A percentile compares a stretch with the other conserved stretches of the same genome.
phyloP scores from a whole-genome alignment of 1,140 invertebrate species.

The Hesperophylax magnus region DNA sequence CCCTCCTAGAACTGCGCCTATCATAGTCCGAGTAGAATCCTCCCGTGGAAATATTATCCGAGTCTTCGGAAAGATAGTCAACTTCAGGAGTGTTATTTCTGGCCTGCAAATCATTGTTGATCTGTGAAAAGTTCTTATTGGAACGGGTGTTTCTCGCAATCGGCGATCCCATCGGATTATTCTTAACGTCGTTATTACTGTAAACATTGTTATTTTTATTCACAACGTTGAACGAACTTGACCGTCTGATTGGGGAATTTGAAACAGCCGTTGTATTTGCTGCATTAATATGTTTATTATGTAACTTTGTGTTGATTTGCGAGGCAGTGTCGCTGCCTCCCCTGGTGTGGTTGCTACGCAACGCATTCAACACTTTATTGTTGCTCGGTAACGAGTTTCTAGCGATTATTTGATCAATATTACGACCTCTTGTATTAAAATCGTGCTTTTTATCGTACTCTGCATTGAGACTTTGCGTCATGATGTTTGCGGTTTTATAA shows the following conservation, averaged over 20 bases:
- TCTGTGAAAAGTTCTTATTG: conserved; percentile 30
- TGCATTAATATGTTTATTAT: conserved; percentile 49
- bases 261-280: conserved; percentile 36
- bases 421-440: not conserved
- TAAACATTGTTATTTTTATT: conserved; percentile 61
- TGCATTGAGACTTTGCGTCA: conserved; percentile 62
- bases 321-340: conserved; percentile 61
- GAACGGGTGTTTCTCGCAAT: not conserved
- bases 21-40: conserved; percentile 56
- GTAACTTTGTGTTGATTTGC: not conserved
- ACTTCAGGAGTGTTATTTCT: conserved; percentile 52
- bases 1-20: conserved; percentile 38
- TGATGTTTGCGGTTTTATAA: conserved; percentile 63
- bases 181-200: conserved; percentile 36
- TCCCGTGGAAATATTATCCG: conserved; percentile 54
- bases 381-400: conserved; percentile 46
- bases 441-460: conserved; percentile 26
- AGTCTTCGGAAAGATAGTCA: conserved; percentile 54
- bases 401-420: conserved; percentile 47
- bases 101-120: conserved; percentile 37
- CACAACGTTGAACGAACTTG: conserved; percentile 68
- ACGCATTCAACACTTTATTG: conserved; percentile 32
- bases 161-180: conserved; percentile 36
- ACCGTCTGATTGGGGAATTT: conserved; percentile 65
- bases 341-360: conserved; percentile 60